These are phyloP conservation scores for Medauroidea extradentata DNA, from an alignment of 1,140 invertebrate species.

Conservation along the genomic window DNA sequence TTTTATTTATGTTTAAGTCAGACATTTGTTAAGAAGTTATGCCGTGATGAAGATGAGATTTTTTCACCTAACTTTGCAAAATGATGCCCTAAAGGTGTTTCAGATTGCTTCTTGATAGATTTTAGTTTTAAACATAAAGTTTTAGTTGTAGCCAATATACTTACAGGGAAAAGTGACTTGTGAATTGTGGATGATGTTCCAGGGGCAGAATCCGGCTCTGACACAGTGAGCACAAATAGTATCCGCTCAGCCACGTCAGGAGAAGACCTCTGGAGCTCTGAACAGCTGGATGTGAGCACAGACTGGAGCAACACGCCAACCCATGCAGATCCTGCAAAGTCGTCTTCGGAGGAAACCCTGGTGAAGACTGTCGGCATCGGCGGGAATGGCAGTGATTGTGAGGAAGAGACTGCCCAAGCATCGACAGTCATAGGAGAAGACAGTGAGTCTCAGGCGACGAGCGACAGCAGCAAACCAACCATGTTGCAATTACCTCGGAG, in stretches of 20 bases:
- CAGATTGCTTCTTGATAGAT: too few relatives aligned
- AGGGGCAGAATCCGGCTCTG: conserved; percentile 19
- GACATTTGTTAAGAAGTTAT: too few relatives aligned
- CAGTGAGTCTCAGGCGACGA: conserved; percentile 29
- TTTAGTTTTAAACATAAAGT: too few relatives aligned
- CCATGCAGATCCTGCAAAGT: not conserved
- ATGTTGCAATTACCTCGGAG: conserved; percentile 37
- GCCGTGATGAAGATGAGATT: too few relatives aligned
- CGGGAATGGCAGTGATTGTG: not conserved
- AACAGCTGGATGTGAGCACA: conserved; percentile 11
- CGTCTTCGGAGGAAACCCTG: conserved; percentile 16
- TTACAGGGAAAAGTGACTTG: too few relatives aligned
- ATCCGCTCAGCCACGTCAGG: conserved; percentile 6
- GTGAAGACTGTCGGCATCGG: conserved; percentile 9
- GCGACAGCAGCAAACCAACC: not conserved
- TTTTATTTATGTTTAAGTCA: too few relatives aligned
- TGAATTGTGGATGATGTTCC: not conserved
- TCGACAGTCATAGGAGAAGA: conserved; percentile 3
- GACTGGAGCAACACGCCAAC: conserved; percentile 9
- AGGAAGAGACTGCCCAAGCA: not conserved
- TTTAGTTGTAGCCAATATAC: too few relatives aligned
- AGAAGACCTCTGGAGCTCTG: conserved; percentile 12
- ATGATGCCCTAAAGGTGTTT: too few relatives aligned
- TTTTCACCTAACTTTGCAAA: too few relatives aligned
- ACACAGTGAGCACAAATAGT: conserved; percentile 22